Conservation (phyloP, 53 echinoderm and acorn worm genomes). For the Crossaster papposus region DNA sequence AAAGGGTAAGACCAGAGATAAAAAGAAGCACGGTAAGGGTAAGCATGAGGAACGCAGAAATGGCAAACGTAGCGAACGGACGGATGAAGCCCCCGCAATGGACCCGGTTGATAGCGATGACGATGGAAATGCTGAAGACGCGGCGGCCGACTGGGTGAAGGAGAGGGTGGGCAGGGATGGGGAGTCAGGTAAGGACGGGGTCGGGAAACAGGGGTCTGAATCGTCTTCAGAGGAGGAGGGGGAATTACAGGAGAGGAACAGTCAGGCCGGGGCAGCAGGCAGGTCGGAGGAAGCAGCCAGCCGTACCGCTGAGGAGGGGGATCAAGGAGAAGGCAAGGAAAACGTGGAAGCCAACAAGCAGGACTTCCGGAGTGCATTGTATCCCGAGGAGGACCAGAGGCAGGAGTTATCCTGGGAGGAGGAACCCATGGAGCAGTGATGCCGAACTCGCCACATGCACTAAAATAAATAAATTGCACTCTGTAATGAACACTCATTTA, state of each 20-base stretch:
- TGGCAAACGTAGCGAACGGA: constrained; percentile 68
- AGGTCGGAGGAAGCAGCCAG: not conserved
- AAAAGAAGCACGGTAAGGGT: constrained; percentile 57
- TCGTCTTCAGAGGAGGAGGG: constrained; percentile 34
- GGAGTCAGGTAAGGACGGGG: constrained; percentile 84
- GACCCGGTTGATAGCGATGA: constrained; percentile 32
- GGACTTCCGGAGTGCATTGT: constrained; percentile 50
- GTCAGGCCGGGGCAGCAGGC: constrained; percentile 20
- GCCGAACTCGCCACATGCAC: not conserved
- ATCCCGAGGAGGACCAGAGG: constrained; percentile 38
- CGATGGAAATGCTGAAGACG: not conserved
- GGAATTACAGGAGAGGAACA: constrained; percentile 6
- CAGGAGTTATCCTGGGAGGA: constrained; percentile 52
- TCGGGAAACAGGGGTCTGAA: not conserved
- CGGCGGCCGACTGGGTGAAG: not conserved
- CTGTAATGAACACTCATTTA: not conserved
- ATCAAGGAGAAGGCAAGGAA: constrained; percentile 28
- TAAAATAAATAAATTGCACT: not conserved
- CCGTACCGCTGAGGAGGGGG: not conserved
- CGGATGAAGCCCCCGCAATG: constrained; percentile 13
- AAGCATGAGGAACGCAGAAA: constrained; percentile 66
- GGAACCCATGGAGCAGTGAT: constrained; percentile 55
- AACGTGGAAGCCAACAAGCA: not conserved
- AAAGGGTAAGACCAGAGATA: constrained; percentile 67
- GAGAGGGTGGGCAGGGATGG: constrained; percentile 21